A percentile compares a stretch with the other conserved stretches of the same genome.
These are phyloP conservation scores for Ptilonorhynchus violaceus DNA, from an alignment of 2,113 vertebrate species.

Conservation along the genomic window DNA sequence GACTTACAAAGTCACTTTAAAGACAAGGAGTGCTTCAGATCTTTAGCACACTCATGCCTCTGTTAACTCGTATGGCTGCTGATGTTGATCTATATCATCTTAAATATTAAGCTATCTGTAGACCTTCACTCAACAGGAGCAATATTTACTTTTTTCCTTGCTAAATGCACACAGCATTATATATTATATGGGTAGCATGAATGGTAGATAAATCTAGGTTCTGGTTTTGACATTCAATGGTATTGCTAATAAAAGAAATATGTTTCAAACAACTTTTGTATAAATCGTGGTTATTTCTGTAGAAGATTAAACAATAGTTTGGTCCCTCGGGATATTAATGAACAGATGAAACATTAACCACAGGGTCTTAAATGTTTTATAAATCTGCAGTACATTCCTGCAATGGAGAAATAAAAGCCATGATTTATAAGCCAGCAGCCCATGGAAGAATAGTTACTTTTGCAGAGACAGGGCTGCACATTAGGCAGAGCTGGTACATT, in stretches of 20 bases:
- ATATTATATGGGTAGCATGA: neutral
- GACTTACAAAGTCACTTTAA: neutral
- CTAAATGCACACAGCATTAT: neutral
- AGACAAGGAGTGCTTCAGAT: neutral
- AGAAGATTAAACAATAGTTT: constrained; percentile 70
- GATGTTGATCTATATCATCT: neutral
- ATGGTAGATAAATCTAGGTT: constrained; percentile 52
- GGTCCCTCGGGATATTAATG: constrained; percentile 51
- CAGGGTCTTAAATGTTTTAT: constrained; percentile 24
- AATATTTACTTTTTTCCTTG: constrained; percentile 18
- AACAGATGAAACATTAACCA: constrained; percentile 68
- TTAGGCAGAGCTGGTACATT: neutral
- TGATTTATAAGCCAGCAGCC: constrained; percentile 58
- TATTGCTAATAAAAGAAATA: constrained; percentile 30
- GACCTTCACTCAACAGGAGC: neutral
- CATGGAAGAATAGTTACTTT: neutral
- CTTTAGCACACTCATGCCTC: neutral
- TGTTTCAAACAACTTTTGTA: constrained; percentile 17
- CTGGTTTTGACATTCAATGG: neutral
- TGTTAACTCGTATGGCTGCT: neutral
- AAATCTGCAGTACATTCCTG: constrained; percentile 16
- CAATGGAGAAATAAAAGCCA: constrained; percentile 4
- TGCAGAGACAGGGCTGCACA: neutral
- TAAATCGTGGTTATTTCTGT: constrained; percentile 72
- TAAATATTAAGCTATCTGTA: neutral